A percentile compares a stretch with the other conserved stretches of the same genome.
Evolutionary conservation across 2,113 vertebrate genomes (phyloP).

Genomic region (Brachirus orientalis): DNA sequence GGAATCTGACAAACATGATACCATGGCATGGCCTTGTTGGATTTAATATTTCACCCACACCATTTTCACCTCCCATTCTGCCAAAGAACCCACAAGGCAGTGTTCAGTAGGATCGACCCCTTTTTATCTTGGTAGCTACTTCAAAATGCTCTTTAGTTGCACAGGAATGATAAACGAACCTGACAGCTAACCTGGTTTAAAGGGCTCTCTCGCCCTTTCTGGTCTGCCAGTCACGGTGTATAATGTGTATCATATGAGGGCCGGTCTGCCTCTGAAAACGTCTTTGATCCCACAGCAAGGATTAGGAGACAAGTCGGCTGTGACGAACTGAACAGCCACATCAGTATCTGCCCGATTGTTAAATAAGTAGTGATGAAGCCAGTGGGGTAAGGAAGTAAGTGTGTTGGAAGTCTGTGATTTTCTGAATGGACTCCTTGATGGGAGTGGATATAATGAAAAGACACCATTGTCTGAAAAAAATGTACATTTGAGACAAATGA

Average conservation of each 20-base stretch:
- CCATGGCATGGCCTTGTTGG: slow-evolving; percentile 27
- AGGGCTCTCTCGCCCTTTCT: slow-evolving; percentile 54
- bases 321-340: slow-evolving; percentile 42
- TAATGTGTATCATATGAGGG: slow-evolving; percentile 78
- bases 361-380: slow-evolving; percentile 12
- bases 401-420: neutral
- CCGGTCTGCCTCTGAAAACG: slow-evolving; percentile 37
- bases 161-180: slow-evolving; percentile 63
- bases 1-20: slow-evolving; percentile 7
- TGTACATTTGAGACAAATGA: neutral
- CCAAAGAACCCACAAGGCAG: slow-evolving; percentile 49
- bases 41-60: slow-evolving; percentile 18
- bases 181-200: slow-evolving; percentile 71
- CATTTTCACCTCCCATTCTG: slow-evolving; percentile 9
- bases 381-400: slow-evolving; percentile 11
- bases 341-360: slow-evolving; percentile 39
- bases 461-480: too few relatives aligned
- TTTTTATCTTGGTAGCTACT: slow-evolving; percentile 47
- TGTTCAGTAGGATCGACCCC: slow-evolving; percentile 38
- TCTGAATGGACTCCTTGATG: slow-evolving; percentile 1
- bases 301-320: slow-evolving; percentile 62
- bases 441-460: neutral
- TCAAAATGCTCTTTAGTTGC: slow-evolving; percentile 41
- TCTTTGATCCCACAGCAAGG: slow-evolving; percentile 67
- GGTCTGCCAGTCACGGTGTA: slow-evolving; percentile 62